Percentiles rank a stretch among this genome's conserved stretches.
These are phyloP conservation scores for Idaea biselata DNA, from an alignment of 2,888 invertebrate genomes.

Conservation along the genomic window DNA sequence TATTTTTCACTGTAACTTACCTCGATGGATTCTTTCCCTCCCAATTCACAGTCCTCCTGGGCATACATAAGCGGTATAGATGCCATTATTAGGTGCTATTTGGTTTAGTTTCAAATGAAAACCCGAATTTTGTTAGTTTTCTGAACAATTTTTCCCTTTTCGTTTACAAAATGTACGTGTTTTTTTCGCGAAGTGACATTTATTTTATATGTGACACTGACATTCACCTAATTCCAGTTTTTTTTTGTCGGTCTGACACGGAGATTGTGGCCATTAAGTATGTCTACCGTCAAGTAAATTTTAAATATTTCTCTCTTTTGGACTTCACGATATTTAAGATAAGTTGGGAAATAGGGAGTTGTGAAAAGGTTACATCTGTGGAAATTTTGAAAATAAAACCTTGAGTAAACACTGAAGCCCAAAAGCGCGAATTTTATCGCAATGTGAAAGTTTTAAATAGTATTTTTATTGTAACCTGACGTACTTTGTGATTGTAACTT, in stretches of 20 bases:
- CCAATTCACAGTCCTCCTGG: constrained; percentile 84
- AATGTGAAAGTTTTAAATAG: too few species aligned
- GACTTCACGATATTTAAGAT: too few species aligned
- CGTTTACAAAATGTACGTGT: constrained; percentile 27
- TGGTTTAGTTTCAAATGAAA: constrained; percentile 6
- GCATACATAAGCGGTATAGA: constrained; percentile 82
- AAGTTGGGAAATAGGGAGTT: too few species aligned
- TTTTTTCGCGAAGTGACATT: constrained; percentile 24
- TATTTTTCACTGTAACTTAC: constrained; percentile 39
- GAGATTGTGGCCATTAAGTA: too few species aligned
- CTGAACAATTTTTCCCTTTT: constrained; percentile 26
- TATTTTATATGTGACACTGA: constrained; percentile 6
- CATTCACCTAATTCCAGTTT: not conserved
- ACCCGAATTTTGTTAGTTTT: constrained; percentile 4
- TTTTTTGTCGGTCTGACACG: too few species aligned
- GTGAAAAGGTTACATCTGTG: too few species aligned
- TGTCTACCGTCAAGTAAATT: too few species aligned
- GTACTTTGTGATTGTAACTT: constrained; percentile 31
- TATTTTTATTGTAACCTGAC: too few species aligned
- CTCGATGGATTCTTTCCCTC: constrained; percentile 82
- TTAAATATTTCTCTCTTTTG: too few species aligned
- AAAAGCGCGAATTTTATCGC: too few species aligned
- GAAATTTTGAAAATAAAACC: too few species aligned
- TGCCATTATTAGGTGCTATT: constrained; percentile 53
- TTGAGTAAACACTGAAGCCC: too few species aligned